Evolutionary conservation across 2,888 invertebrate genomes (phyloP).

Genomic region (Patella depressa): DNA sequence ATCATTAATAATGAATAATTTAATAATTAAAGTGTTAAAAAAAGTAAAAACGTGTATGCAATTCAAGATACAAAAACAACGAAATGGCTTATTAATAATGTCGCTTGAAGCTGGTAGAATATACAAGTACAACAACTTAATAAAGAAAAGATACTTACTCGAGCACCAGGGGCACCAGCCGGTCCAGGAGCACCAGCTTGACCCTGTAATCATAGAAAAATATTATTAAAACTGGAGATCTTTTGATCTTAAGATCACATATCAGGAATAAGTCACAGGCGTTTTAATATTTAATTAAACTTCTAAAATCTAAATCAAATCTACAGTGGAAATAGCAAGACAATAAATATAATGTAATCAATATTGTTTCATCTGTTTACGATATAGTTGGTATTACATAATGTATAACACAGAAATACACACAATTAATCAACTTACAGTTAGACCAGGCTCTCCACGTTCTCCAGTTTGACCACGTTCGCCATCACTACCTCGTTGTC

Average conservation of each 20-base stretch:
- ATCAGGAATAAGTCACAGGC: too few relatives aligned
- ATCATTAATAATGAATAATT: too few relatives aligned
- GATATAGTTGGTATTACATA: not conserved
- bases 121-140: not conserved
- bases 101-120: not conserved
- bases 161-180: conserved; percentile 48
- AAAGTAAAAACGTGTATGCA: not conserved
- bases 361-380: too few relatives aligned
- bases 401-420: not conserved
- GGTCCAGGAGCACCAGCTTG: conserved; percentile 60
- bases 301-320: not conserved
- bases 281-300: not conserved
- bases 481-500: conserved; percentile 60
- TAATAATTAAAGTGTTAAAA: too few relatives aligned
- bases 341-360: too few relatives aligned
- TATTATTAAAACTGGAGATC: not conserved
- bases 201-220: conserved; percentile 45
- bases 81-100: too few relatives aligned
- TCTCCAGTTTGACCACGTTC: conserved; percentile 72
- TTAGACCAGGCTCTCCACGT: conserved; percentile 79
- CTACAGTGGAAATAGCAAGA: not conserved
- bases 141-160: conserved; percentile 40
- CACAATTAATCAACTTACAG: conserved; percentile 26
- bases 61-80: conserved; percentile 3
- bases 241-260: too few relatives aligned